phyloP scores from a whole-genome alignment of 2,113 vertebrate genomes.

The Thalassarche chlororhynchos region DNA sequence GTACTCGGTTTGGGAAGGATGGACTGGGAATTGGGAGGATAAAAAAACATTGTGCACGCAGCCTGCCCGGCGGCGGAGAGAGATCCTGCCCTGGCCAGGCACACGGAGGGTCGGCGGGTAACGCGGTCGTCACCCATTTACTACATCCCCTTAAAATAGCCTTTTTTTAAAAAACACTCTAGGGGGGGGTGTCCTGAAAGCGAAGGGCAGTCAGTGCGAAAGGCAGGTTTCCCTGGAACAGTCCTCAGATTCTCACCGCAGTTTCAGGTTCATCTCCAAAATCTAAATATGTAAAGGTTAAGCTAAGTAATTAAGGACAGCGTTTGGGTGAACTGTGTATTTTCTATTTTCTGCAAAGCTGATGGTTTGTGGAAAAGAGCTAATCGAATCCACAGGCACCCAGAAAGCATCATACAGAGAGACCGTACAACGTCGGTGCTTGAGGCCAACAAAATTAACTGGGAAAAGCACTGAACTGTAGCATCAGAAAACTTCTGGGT shows the following conservation, averaged over 20 bases:
- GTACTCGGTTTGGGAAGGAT: neutral
- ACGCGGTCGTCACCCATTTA: neutral
- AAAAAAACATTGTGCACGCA: neutral
- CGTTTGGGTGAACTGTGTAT: neutral
- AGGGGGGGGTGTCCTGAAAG: neutral
- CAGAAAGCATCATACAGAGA: neutral
- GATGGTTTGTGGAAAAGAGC: neutral
- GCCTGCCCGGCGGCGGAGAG: neutral
- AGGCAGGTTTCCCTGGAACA: neutral
- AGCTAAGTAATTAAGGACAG: neutral
- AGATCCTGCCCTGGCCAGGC: neutral
- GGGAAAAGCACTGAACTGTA: neutral
- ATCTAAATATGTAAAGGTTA: neutral
- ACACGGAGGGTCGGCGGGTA: neutral
- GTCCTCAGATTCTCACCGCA: neutral
- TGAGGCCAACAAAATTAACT: neutral
- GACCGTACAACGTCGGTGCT: rapidly evolving
- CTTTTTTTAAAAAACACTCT: neutral
- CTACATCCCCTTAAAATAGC: neutral
- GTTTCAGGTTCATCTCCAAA: neutral
- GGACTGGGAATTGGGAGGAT: neutral
- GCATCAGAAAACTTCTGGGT: neutral
- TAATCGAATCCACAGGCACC: neutral
- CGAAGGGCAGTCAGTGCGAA: neutral
- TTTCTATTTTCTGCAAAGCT: neutral